Evolutionary conservation across 2,888 invertebrate species (phyloP).

Genomic region (Eilema sororculum): DNA sequence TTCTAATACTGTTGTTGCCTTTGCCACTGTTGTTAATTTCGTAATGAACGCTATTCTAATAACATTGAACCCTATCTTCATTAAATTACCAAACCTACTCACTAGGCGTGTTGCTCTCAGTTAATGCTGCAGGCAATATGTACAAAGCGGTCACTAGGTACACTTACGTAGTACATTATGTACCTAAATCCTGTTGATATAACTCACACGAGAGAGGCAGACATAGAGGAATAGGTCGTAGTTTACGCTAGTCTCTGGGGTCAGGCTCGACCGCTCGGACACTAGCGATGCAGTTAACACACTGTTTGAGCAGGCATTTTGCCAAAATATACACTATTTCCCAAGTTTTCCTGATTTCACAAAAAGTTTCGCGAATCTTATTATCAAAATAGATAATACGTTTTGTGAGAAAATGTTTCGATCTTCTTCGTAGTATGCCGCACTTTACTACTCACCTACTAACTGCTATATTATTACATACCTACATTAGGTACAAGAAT

Average conservation of each 20-base stretch:
- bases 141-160: constrained; percentile 8
- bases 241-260: constrained; percentile 25
- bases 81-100: neutral
- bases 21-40: neutral
- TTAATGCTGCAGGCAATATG: constrained; percentile 8
- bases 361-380: neutral
- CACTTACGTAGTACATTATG: neutral
- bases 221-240: constrained; percentile 15
- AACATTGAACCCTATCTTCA: constrained; percentile 8
- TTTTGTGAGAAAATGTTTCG: neutral
- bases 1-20: neutral
- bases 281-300: constrained; percentile 20
- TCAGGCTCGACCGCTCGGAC: constrained; percentile 3
- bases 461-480: neutral
- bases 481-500: neutral
- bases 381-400: neutral
- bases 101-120: neutral
- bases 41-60: neutral
- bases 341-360: neutral
- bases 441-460: neutral
- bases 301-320: constrained; percentile 22
- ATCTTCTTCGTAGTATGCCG: neutral
- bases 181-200: constrained; percentile 21
- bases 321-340: constrained; percentile 1
- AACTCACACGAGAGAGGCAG: constrained; percentile 33